Conservation (phyloP, 2,888 invertebrate genomes). For the Leptopterna dolabrata region DNA sequence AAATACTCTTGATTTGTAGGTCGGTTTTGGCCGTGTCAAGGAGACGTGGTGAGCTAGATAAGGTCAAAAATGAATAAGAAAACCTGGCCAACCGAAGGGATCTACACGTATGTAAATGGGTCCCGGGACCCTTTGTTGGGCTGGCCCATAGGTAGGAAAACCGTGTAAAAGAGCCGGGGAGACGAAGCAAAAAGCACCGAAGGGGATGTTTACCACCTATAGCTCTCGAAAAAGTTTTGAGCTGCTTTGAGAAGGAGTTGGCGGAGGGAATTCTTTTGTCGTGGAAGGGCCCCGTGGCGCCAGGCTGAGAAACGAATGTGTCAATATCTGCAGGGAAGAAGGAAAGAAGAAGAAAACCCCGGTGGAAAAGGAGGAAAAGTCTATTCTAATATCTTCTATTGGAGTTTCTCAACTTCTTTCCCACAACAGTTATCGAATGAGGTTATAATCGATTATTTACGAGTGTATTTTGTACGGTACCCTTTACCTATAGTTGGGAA, state of each 20-base stretch:
- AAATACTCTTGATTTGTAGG: neutral
- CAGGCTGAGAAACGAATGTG: conserved; percentile 24
- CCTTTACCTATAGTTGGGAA: neutral
- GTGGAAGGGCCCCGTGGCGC: conserved; percentile 4
- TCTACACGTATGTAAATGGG: conserved; percentile 19
- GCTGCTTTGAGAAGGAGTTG: neutral
- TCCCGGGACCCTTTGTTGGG: neutral
- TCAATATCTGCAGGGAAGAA: conserved; percentile 13
- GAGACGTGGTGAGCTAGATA: neutral
- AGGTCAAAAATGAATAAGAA: neutral
- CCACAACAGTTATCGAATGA: conserved; percentile 6
- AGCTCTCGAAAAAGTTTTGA: conserved; percentile 17
- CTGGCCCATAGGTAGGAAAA: conserved; percentile 30
- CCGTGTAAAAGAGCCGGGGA: neutral
- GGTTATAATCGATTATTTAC: neutral
- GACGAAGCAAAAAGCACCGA: neutral
- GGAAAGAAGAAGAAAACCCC: neutral
- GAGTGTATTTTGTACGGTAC: neutral
- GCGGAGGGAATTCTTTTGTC: conserved; percentile 9
- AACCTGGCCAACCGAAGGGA: neutral
- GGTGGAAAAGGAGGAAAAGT: neutral
- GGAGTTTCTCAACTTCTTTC: neutral
- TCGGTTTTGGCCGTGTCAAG: neutral
- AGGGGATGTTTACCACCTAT: conserved; percentile 36
- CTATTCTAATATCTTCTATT: conserved; percentile 13